Evolutionary conservation across 2,113 vertebrate genomes (phyloP), one percentile per base, ranked within the genome.

Genomic region (Austrofundulus limnaeus): DNA sequence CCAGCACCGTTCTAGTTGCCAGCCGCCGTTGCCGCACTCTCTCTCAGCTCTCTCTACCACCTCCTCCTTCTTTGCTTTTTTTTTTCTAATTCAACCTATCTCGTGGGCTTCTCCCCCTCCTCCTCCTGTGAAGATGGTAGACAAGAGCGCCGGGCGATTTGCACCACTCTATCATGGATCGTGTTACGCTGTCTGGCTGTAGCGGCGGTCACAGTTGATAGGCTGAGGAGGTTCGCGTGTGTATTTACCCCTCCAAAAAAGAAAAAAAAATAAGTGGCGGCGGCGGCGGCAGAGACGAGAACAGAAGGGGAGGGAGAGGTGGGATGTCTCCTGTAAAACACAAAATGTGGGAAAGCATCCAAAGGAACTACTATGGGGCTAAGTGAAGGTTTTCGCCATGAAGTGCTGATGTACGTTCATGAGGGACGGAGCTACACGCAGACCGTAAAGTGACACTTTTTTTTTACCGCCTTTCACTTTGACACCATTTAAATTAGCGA

Each of bases 141-240:
- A 89, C 84, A 88, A 87, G 78, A 77, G 91, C 88, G 83, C 85
- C 51, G 78, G 90, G 62, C 90, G 87, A 93, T 88, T 92, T 90
- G 92, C 92, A 90, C 63, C 75, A 87, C 92, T 93, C 93, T 89
- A 90, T 89, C 90, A 89, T 86, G 92, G 87, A 91, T 95, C 93
- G 81, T 86, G 92, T 95, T 94, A 92, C 94, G 87, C 89, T 90
- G 93, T 90, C 93, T 86, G 93, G 92, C 92, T 92, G 91, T 73
- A 77, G 79, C 88, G 70, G 89, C 92, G 85, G 87, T 90, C 92
- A 89, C 90, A 91, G 90, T 87, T 90, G 92, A 95, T 95, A 94
- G 94, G 94, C 94, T 94, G 93, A 91, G 83, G 75, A 78, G 92
- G 82, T 73, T 81, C 65, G 83, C 73, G 68, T 87, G 85, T 72